Evolutionary conservation across 2,797 vertebrate species (phyloP).

Genomic region (Saxicola maurus): DNA sequence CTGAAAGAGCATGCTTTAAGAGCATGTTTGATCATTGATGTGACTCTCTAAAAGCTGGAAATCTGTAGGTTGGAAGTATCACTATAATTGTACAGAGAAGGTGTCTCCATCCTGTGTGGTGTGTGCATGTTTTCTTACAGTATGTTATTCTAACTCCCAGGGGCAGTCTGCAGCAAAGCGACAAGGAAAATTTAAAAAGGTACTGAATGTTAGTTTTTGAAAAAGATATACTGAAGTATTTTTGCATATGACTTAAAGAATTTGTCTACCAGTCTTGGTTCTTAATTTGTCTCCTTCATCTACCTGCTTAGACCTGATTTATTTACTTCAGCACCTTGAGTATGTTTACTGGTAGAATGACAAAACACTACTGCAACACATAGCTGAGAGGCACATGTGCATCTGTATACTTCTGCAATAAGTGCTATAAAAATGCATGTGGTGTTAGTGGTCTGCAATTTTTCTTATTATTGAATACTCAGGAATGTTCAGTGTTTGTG

Average conservation of each 20-base stretch:
- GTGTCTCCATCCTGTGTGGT: constrained; percentile 80
- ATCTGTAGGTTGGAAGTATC: constrained; percentile 31
- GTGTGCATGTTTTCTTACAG: constrained; percentile 92
- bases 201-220: constrained; percentile 92
- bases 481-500: not conserved
- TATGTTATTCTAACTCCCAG: constrained; percentile 99
- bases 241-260: constrained; percentile 66
- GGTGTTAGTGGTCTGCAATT: not conserved
- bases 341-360: not conserved
- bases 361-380: not conserved
- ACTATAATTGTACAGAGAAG: constrained; percentile 47
- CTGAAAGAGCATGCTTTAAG: constrained; percentile 49
- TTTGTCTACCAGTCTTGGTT: constrained; percentile 65
- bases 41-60: constrained; percentile 23
- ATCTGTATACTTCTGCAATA: not conserved
- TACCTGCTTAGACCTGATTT: constrained; percentile 38
- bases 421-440: constrained; percentile 23
- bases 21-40: constrained; percentile 50
- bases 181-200: constrained; percentile 99
- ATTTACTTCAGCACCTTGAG: constrained; percentile 25
- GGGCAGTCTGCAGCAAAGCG: constrained; percentile 99
- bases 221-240: constrained; percentile 72
- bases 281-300: constrained; percentile 40
- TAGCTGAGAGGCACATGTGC: not conserved
- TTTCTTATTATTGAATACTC: not conserved